Percentiles rank a stretch among this genome's conserved stretches.
phyloP scores from a whole-genome alignment of 2,888 invertebrate species.

The Apomyelois bistriatella region DNA sequence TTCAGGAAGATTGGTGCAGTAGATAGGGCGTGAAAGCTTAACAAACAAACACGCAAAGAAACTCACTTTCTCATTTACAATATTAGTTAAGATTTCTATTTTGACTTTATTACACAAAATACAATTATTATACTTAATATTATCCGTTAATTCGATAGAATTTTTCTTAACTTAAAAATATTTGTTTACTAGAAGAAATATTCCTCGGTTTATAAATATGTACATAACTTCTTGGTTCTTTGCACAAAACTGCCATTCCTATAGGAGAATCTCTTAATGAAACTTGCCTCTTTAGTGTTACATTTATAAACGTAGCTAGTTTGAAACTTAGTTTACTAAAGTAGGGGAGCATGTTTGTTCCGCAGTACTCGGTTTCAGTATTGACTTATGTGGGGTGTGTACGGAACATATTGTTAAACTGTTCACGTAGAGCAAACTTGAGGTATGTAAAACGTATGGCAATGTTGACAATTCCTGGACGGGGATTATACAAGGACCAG shows the following conservation, averaged over 20 bases:
- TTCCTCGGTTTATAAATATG: background rate
- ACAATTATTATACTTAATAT: no score
- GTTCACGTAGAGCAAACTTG: background rate
- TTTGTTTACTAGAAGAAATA: no score
- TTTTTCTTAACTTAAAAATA: no score
- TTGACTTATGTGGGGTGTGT: background rate
- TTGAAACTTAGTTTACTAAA: conserved; percentile 4
- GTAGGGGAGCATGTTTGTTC: background rate
- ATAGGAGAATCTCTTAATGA: conserved; percentile 3
- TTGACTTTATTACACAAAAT: no score
- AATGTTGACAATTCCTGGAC: background rate
- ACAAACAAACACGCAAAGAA: no score
- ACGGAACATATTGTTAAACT: background rate
- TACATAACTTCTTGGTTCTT: background rate
- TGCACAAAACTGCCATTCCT: background rate
- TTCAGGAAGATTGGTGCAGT: no score
- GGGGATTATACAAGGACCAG: background rate
- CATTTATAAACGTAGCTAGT: conserved; percentile 7
- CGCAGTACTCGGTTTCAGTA: background rate
- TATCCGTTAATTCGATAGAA: no score
- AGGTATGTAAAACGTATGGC: background rate
- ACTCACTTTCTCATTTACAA: no score
- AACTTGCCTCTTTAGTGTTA: conserved; percentile 1
- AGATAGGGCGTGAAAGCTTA: no score
- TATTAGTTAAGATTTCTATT: no score